Base-by-base conservation (phyloP, 1,140 invertebrate genomes). In the Zophobas morio region DNA sequence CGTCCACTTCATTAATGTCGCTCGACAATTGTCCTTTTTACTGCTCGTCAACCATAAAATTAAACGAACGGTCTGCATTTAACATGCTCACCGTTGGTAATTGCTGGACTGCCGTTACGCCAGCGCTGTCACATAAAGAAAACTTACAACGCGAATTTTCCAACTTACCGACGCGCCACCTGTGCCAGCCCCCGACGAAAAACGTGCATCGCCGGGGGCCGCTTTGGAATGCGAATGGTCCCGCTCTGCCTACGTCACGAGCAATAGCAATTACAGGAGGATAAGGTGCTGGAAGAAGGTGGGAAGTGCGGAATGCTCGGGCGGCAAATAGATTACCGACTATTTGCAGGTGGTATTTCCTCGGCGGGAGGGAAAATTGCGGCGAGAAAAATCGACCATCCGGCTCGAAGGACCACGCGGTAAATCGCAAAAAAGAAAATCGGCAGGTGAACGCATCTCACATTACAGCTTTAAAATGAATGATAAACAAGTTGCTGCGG, bases 41-140 rank as follows among this genome's bases (percentile, higher is more conserved):
- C 71, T 73, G 49, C 71, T 47, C 70, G 51, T 72, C 70, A 72
- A 73, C 47, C 37, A 73, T 73, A 73, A 73, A 73, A 73, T 73
- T 73, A 73, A 73, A 73, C 39, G 71, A 56, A 73, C 51, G 71
- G 49, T 20, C 49, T 73, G 71, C 71, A 73, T 47, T 73, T 42
- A 54, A 73, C 71, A 73, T 56, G 49, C 40, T 73, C 71, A 56
- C 54, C 54, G 71, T 54, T 20, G 71, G 71, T 73, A 73, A 73
- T 73, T 73, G 71, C 54, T 39, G 49, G 71, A 47, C 71, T 20
- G 37, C 71, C 71, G 54, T 73, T 73, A 56, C 39, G 71, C 37
- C 71, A 49, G 56, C 71, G n/a, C 51, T 56, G 37, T 56, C 71
- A 73, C 71, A 73, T 54, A 73, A 40, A 73, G 60, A 66, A 66